Evolutionary conservation across 2,113 vertebrate species (phyloP).

Genomic region (Neomonachus schauinslandi): DNA sequence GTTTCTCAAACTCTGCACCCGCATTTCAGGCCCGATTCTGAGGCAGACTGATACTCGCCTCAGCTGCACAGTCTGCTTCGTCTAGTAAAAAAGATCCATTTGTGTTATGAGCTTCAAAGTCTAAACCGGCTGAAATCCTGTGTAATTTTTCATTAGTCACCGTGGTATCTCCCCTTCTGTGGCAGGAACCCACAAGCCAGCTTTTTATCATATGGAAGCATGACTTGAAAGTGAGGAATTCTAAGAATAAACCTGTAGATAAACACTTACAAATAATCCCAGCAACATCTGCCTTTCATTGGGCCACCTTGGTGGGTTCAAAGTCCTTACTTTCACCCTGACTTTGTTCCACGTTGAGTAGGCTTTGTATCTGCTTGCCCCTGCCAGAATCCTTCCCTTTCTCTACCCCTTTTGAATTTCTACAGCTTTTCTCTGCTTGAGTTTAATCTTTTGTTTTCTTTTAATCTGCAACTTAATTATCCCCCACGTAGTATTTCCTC

Average conservation of each 20-base stretch:
- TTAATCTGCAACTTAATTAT: neutral
- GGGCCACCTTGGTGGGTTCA: neutral
- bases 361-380: neutral
- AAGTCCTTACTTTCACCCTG: neutral
- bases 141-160: neutral
- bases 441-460: neutral
- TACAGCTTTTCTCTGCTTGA: neutral
- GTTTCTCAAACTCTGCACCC: neutral
- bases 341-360: rapidly evolving
- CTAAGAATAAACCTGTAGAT: neutral
- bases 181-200: neutral
- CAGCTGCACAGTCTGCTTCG: neutral
- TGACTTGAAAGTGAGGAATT: neutral
- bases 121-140: neutral
- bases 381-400: neutral
- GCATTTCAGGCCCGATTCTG: neutral
- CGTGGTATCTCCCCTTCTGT: neutral
- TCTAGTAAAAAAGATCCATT: neutral
- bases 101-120: neutral
- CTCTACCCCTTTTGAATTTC: neutral
- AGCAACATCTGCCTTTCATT: neutral
- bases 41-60: neutral
- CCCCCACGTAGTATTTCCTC: neutral
- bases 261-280: neutral
- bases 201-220: neutral